Evolutionary conservation across 2,797 vertebrate species (phyloP).

Genomic region (Champsocephalus gunnari): DNA sequence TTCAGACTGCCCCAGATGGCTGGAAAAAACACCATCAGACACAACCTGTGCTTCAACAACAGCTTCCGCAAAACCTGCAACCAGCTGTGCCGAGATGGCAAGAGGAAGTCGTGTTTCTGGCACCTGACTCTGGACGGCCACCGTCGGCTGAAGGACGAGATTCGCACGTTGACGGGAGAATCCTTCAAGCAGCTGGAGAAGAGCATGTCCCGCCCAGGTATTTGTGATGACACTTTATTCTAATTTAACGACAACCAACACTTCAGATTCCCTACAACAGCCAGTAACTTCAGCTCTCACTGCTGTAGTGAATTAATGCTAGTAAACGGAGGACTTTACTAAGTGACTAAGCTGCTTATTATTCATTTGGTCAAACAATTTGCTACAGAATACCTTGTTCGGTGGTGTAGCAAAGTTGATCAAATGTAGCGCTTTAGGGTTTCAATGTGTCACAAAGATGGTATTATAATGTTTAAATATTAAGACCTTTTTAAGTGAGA

Average conservation of each 20-base stretch:
- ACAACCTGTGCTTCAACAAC: slow-evolving; percentile 93
- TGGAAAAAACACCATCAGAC: slow-evolving; percentile 93
- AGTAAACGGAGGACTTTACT: not conserved
- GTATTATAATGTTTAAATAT: not conserved
- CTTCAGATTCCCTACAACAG: no score
- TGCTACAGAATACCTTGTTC: not conserved
- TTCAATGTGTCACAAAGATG: not conserved
- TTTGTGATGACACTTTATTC: not conserved
- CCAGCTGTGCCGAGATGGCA: slow-evolving; percentile 78
- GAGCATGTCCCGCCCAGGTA: slow-evolving; percentile 90
- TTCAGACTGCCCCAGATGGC: slow-evolving; percentile 89
- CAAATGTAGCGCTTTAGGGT: not conserved
- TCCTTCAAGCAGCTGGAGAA: slow-evolving; percentile 79
- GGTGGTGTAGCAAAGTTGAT: not conserved
- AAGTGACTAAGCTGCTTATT: not conserved
- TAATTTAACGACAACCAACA: not conserved
- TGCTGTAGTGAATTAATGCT: not conserved
- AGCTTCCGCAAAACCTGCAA: slow-evolving; percentile 89
- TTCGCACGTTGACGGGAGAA: slow-evolving; percentile 76
- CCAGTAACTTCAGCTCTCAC: not conserved
- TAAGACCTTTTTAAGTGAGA: not conserved
- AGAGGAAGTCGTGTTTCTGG: slow-evolving; percentile 89
- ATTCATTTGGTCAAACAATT: not conserved
- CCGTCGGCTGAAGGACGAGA: slow-evolving; percentile 84
- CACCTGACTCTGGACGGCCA: slow-evolving; percentile 88